Evolutionary conservation across 2,113 vertebrate species (phyloP).

Genomic region (Strix aluco): DNA sequence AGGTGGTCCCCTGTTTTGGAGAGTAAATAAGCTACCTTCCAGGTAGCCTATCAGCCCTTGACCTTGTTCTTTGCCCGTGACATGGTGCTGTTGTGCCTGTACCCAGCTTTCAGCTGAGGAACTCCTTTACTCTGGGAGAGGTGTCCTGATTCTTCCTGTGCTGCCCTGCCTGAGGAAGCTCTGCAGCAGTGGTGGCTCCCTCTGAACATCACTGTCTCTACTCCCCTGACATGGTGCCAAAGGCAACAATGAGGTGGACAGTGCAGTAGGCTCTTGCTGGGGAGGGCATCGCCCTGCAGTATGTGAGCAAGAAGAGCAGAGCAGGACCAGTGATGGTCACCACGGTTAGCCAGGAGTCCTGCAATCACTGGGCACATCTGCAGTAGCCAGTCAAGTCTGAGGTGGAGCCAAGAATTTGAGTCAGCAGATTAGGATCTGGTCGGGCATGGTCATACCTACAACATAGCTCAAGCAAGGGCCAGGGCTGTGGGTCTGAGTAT

Average conservation of each 20-base stretch:
- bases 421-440: background rate
- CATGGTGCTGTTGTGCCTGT: background rate
- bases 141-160: background rate
- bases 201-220: background rate
- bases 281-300: fast-evolving
- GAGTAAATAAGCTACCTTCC: background rate
- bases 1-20: background rate
- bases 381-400: background rate
- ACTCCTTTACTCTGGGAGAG: background rate
- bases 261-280: too few relatives aligned
- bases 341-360: background rate
- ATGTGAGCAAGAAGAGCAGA: background rate
- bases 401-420: fast-evolving
- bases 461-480: background rate
- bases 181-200: background rate
- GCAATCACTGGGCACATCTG: background rate
- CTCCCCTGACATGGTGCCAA: fast-evolving
- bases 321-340: background rate
- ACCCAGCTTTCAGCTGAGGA: background rate
- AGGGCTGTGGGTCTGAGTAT: background rate
- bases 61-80: background rate
- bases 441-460: background rate
- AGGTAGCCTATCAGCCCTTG: background rate
- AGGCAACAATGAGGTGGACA: background rate
- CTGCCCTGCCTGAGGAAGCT: background rate